Evolutionary conservation across 2,113 vertebrate genomes (phyloP).

Genomic region (Oostethus manadensis): DNA sequence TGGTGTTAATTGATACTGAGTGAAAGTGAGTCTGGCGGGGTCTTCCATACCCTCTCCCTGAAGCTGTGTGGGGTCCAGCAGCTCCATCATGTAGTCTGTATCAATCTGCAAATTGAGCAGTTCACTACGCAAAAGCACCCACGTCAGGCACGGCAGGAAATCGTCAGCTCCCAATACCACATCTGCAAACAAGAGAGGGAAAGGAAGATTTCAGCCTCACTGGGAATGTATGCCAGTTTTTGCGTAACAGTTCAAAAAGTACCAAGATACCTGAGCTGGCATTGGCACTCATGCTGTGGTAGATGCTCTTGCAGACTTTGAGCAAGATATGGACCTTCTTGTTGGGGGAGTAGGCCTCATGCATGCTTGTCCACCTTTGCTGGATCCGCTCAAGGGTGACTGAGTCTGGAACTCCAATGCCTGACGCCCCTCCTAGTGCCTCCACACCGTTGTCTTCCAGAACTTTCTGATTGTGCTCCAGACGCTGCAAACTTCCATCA

Average conservation of each 20-base stretch:
- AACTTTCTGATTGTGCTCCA: constrained; percentile 59
- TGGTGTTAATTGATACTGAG: background rate
- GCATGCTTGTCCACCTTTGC: constrained; percentile 69
- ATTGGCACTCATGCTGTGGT: constrained; percentile 76
- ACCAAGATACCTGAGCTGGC: constrained; percentile 55
- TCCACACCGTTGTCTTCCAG: constrained; percentile 48
- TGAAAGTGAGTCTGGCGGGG: background rate
- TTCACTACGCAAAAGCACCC: constrained; percentile 79
- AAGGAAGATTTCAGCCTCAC: background rate
- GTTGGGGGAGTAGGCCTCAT: constrained; percentile 77
- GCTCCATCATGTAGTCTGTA: constrained; percentile 89
- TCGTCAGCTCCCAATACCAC: constrained; percentile 81
- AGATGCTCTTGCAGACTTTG: constrained; percentile 82
- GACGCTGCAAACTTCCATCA: constrained; percentile 54
- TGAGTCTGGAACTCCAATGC: constrained; percentile 68
- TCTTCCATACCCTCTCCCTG: constrained; percentile 78
- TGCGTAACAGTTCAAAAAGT: background rate
- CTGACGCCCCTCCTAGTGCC: constrained; percentile 56
- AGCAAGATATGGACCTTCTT: constrained; percentile 80
- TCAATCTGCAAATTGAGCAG: constrained; percentile 77
- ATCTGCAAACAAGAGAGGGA: constrained; percentile 49
- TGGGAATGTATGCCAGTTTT: background rate
- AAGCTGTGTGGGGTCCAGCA: constrained; percentile 80
- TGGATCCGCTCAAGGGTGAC: constrained; percentile 73
- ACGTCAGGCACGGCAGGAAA: constrained; percentile 83